These are phyloP conservation scores for Aethes cnicana DNA, from an alignment of 2,888 invertebrate genomes.

Conservation along the genomic window DNA sequence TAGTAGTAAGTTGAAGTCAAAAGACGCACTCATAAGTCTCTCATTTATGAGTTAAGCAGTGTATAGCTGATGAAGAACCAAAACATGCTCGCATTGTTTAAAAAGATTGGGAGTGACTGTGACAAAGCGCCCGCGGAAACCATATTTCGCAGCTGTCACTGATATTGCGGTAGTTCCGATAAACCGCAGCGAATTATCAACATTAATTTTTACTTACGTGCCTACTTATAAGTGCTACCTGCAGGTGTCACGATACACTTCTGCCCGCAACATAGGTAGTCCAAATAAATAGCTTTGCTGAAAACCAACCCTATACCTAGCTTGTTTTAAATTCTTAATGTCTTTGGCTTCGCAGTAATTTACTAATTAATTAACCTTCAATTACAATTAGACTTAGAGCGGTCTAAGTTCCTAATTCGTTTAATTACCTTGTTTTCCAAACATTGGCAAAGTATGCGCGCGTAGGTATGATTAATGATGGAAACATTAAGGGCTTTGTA, in stretches of 20 bases:
- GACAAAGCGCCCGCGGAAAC: not conserved
- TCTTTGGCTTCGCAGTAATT: no score
- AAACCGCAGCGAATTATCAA: conserved; percentile 18
- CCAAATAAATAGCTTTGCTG: no score
- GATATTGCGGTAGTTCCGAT: not conserved
- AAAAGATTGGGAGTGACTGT: not conserved
- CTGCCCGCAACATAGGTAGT: no score
- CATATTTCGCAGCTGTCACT: not conserved
- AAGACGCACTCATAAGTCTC: no score
- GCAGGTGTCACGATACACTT: no score
- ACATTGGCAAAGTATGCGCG: not conserved
- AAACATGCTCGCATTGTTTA: no score
- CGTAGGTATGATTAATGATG: conserved; percentile 8
- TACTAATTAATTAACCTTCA: not conserved
- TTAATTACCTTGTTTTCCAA: not conserved
- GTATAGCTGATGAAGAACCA: no score
- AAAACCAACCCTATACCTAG: no score
- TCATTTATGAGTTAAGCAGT: no score
- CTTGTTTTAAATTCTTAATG: no score
- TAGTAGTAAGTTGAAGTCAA: no score
- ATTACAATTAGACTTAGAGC: no score
- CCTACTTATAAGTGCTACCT: not conserved
- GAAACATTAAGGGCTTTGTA: not conserved
- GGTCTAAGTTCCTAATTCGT: not conserved
- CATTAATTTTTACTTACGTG: not conserved